phyloP scores from a whole-genome alignment of 2,888 invertebrate species.

The Calameuta idolon region DNA sequence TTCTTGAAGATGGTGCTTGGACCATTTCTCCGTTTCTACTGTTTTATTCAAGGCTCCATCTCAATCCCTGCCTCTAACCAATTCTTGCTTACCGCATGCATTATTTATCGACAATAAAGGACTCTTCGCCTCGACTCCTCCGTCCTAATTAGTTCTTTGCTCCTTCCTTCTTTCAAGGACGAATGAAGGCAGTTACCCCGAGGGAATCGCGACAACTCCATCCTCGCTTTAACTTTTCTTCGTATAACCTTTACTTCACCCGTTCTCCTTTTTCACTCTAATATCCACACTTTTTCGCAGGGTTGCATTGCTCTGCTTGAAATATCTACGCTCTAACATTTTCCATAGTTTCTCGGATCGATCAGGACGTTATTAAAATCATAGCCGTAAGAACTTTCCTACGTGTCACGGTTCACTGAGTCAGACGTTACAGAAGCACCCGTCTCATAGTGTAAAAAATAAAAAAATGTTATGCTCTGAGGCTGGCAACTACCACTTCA shows the following conservation, averaged over 20 bases:
- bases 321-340: not conserved
- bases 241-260: not conserved
- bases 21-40: not conserved
- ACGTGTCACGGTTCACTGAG: not conserved
- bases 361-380: not conserved
- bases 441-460: not conserved
- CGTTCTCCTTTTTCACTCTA: not conserved
- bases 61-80: not conserved
- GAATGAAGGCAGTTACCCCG: not conserved
- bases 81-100: constrained; percentile 7
- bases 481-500: not conserved
- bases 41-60: constrained; percentile 4
- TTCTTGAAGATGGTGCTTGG: not conserved
- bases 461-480: not conserved
- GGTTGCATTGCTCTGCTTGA: not conserved
- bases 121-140: not conserved
- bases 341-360: not conserved
- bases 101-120: constrained; percentile 7
- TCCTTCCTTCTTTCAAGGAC: not conserved
- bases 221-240: not conserved
- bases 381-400: not conserved
- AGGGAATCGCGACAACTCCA: not conserved
- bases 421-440: not conserved
- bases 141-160: not conserved
- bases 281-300: not conserved